These are phyloP conservation scores for Syngnathus scovelli DNA, from an alignment of 2,113 vertebrate genomes.

Conservation along the genomic window DNA sequence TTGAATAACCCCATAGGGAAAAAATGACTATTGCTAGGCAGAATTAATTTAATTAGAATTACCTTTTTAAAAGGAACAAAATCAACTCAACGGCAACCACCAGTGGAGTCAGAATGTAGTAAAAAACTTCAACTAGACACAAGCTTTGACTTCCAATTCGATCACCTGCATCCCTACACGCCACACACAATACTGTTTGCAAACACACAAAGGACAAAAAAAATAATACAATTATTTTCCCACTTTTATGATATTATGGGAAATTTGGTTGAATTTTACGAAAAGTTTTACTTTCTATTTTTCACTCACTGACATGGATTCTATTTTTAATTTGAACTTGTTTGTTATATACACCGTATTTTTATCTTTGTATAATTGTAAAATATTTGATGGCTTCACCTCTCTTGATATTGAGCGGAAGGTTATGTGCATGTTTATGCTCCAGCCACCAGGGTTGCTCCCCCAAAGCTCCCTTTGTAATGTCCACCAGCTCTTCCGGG, in stretches of 20 bases:
- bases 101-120: conserved; percentile 67
- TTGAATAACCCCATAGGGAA: background rate
- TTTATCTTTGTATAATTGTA: background rate
- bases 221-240: background rate
- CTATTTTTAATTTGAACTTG: background rate
- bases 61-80: conserved; percentile 66
- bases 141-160: conserved; percentile 11
- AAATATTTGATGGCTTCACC: conserved; percentile 52
- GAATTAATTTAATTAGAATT: conserved; percentile 7
- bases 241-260: background rate
- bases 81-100: conserved; percentile 69
- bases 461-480: background rate
- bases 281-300: background rate
- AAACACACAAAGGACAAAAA: background rate
- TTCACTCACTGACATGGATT: background rate
- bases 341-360: background rate
- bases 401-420: conserved; percentile 68
- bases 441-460: conserved; percentile 59
- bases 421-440: conserved; percentile 54
- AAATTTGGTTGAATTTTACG: background rate
- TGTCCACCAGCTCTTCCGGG: background rate
- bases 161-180: conserved; percentile 44
- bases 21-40: background rate
- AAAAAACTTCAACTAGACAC: background rate
- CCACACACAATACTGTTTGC: conserved; percentile 68